A percentile compares a stretch with the other conserved stretches of the same genome.
Evolutionary conservation across 2,797 vertebrate genomes (phyloP).

Genomic region (Sebastes taczanowskii): DNA sequence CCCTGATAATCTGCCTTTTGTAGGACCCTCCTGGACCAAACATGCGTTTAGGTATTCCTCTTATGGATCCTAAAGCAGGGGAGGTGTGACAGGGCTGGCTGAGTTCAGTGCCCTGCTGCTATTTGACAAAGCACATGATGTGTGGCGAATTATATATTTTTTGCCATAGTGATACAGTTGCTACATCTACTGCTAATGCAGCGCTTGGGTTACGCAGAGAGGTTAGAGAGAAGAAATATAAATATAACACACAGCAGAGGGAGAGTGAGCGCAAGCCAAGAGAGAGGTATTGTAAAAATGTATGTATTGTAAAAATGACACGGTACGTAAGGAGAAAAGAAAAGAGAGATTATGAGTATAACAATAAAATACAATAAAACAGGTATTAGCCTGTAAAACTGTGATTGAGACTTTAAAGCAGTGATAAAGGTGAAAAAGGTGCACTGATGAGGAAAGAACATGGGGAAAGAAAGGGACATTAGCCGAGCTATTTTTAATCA

Average conservation of each 20-base stretch:
- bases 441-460: conserved; percentile 17
- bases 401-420: conserved; percentile 13
- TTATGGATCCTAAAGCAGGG: conserved; percentile 12
- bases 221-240: not conserved
- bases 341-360: not conserved
- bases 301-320: conserved; percentile 4
- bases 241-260: not conserved
- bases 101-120: conserved; percentile 8
- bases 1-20: not conserved
- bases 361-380: not conserved
- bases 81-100: not conserved
- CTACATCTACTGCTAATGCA: not conserved
- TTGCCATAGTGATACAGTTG: not conserved
- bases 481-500: not conserved
- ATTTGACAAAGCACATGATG: conserved; percentile 3
- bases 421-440: conserved; percentile 1
- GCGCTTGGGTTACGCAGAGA: not conserved
- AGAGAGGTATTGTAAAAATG: not conserved
- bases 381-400: conserved; percentile 2
- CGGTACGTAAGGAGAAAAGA: not conserved
- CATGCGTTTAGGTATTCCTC: not conserved
- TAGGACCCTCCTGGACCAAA: not conserved
- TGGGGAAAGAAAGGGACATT: not conserved
- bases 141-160: not conserved
- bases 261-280: not conserved